These are phyloP conservation scores for Hestina assimilis DNA, from an alignment of 1,140 invertebrate genomes.

Conservation along the genomic window DNA sequence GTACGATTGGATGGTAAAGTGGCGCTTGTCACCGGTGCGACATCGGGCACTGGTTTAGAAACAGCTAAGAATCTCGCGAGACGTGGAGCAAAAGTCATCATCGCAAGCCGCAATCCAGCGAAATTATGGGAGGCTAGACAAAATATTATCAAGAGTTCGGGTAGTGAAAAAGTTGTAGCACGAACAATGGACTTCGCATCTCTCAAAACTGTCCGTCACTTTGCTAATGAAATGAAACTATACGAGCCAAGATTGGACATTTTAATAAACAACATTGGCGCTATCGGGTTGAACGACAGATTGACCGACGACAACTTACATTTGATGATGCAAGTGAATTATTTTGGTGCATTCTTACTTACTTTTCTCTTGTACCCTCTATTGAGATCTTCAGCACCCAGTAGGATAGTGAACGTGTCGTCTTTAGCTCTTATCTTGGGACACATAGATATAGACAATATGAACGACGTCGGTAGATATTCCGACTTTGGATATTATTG, in stretches of 20 bases:
- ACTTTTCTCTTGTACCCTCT: conserved; percentile 78
- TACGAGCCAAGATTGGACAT: conserved; percentile 74
- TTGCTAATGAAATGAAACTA: conserved; percentile 50
- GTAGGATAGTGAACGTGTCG: conserved; percentile 78
- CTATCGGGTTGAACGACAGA: conserved; percentile 42
- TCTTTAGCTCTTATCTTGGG: conserved; percentile 77
- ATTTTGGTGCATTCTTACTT: conserved; percentile 80
- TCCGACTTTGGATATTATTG: conserved; percentile 80
- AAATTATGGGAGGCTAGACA: conserved; percentile 80
- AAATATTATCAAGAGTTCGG: conserved; percentile 78
- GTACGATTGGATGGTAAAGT: conserved; percentile 89
- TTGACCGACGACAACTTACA: conserved; percentile 77
- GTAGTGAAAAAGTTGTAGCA: conserved; percentile 77
- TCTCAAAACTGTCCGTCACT: conserved; percentile 43
- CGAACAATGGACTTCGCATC: conserved; percentile 51
- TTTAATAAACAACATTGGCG: conserved; percentile 80
- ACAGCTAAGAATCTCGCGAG: conserved; percentile 87
- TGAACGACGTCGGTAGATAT: conserved; percentile 78
- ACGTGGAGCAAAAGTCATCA: conserved; percentile 88
- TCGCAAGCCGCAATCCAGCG: conserved; percentile 85
- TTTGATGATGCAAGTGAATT: conserved; percentile 78
- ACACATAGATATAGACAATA: conserved; percentile 81
- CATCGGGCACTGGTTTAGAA: conserved; percentile 85
- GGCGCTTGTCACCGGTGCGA: conserved; percentile 93
- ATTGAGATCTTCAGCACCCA: conserved; percentile 79